Conservation (phyloP, 2,888 invertebrate genomes). For the Gari tellinella region DNA sequence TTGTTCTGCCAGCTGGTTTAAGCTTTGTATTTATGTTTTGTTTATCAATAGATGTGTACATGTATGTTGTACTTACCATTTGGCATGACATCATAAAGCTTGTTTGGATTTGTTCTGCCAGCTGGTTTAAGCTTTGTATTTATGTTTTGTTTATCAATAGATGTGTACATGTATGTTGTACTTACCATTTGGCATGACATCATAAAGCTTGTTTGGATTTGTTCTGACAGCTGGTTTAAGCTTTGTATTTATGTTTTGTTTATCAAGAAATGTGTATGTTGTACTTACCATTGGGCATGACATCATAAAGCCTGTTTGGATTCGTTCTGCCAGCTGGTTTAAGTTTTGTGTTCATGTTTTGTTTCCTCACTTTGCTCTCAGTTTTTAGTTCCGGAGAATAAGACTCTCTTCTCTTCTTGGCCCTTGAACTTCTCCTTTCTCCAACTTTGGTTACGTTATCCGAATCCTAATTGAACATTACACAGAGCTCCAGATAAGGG, state of each 20-base stretch:
- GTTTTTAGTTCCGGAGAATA: constrained; percentile 56
- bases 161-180: no score
- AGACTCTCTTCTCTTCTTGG: constrained; percentile 49
- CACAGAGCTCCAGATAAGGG: no score
- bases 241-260: constrained; percentile 22
- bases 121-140: constrained; percentile 41
- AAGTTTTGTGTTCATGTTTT: constrained; percentile 27
- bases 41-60: no score
- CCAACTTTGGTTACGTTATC: constrained; percentile 6
- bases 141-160: constrained; percentile 20
- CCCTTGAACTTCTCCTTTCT: constrained; percentile 55
- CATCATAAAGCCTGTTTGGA: constrained; percentile 67
- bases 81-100: constrained; percentile 68
- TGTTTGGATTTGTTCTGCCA: constrained; percentile 45
- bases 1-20: constrained; percentile 40
- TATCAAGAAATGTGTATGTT: no score
- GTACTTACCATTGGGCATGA: constrained; percentile 68
- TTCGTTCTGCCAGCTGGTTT: constrained; percentile 39
- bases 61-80: constrained; percentile 71
- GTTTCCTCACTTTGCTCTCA: constrained; percentile 7
- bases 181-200: no score
- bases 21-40: constrained; percentile 26
- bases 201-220: no score
- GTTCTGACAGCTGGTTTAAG: constrained; percentile 47
- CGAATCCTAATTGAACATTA: no score